Evolutionary conservation across 2,797 vertebrate genomes (phyloP).

Genomic region (Labroides dimidiatus): DNA sequence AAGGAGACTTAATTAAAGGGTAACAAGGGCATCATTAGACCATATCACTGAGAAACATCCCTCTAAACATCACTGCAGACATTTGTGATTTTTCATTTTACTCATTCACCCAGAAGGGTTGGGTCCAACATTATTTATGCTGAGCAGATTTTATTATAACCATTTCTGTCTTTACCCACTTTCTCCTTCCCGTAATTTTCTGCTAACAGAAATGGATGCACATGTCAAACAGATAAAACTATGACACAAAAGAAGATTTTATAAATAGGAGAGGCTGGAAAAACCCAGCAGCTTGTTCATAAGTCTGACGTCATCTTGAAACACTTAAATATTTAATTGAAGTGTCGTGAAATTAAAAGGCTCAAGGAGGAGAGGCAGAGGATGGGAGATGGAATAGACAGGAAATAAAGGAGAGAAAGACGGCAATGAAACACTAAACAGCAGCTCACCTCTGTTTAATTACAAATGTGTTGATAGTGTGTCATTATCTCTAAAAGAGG

Average conservation of each 20-base stretch:
- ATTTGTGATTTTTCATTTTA: neutral
- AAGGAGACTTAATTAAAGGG: neutral
- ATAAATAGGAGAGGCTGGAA: slow-evolving; percentile 49
- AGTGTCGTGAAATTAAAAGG: slow-evolving; percentile 78
- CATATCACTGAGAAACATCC: neutral
- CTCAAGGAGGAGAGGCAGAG: slow-evolving; percentile 55
- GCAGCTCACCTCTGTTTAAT: slow-evolving; percentile 65
- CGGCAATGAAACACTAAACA: slow-evolving; percentile 40
- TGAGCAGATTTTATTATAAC: neutral
- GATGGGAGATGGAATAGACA: slow-evolving; percentile 14
- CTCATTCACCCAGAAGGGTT: neutral
- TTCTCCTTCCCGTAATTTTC: slow-evolving; percentile 7
- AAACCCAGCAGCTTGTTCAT: slow-evolving; percentile 69
- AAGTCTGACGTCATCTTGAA: slow-evolving; percentile 79
- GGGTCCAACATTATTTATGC: neutral
- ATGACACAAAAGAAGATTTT: slow-evolving; percentile 14
- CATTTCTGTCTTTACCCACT: neutral
- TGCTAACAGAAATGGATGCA: slow-evolving; percentile 2
- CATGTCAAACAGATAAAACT: slow-evolving; percentile 2
- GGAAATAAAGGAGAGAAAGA: slow-evolving; percentile 18
- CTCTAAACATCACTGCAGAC: neutral
- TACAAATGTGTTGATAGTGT: slow-evolving; percentile 68
- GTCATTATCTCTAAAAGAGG: slow-evolving; percentile 55
- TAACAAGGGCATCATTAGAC: neutral
- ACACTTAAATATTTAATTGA: slow-evolving; percentile 83